phyloP scores from a whole-genome alignment of 2,797 vertebrate species.

The Pitangus sulphuratus region DNA sequence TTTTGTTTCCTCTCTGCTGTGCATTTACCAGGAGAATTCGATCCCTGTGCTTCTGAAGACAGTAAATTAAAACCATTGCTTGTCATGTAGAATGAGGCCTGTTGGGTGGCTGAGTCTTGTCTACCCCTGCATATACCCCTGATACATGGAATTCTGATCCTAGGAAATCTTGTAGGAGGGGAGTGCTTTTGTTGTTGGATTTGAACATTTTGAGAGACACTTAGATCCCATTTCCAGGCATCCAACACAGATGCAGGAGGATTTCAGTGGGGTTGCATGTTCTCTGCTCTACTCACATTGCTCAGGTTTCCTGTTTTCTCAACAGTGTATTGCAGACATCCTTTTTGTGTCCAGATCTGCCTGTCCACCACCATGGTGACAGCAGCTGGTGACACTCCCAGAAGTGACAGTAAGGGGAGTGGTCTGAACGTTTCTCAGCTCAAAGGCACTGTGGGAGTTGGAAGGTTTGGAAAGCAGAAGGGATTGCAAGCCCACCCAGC shows the following conservation, averaged over 20 bases:
- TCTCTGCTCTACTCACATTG: neutral
- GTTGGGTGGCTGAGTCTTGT: neutral
- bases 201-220: neutral
- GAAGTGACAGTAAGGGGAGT: constrained; percentile 8
- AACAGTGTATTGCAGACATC: neutral
- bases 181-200: neutral
- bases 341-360: neutral
- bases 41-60: neutral
- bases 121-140: neutral
- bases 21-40: neutral
- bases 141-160: neutral
- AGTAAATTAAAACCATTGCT: neutral
- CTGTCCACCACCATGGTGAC: neutral
- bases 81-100: neutral
- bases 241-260: neutral
- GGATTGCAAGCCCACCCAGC: neutral
- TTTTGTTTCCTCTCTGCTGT: neutral
- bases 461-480: neutral
- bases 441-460: neutral
- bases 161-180: neutral
- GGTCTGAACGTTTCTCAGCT: neutral
- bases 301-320: constrained; percentile 37
- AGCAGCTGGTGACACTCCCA: neutral
- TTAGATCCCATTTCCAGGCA: neutral
- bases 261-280: neutral